Evolutionary conservation across 2,113 vertebrate species (phyloP).

Genomic region (Megaceryle torquata): DNA sequence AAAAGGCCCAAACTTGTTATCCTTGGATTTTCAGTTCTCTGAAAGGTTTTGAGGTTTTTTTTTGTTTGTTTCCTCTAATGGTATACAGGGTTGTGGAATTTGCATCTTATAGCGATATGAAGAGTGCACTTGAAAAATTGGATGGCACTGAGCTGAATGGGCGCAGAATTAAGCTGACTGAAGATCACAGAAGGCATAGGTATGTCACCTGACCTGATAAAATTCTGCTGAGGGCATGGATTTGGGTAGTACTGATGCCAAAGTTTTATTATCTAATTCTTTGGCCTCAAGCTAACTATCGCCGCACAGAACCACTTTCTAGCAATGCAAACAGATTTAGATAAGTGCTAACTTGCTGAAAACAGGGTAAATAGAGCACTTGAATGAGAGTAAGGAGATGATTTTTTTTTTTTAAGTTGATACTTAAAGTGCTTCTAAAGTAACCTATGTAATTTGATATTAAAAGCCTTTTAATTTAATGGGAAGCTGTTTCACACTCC

Average conservation of each 20-base stretch:
- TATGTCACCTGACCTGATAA: conserved; percentile 45
- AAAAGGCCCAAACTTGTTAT: not conserved
- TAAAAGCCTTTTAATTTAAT: not conserved
- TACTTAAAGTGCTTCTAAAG: not conserved
- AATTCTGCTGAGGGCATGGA: not conserved
- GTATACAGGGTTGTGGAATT: conserved; percentile 88
- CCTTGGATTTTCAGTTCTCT: not conserved
- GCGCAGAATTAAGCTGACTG: conserved; percentile 87
- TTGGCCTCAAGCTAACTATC: not conserved
- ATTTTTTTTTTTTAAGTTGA: not conserved
- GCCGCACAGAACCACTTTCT: not conserved
- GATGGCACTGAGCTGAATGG: conserved; percentile 90
- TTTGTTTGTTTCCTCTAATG: not conserved
- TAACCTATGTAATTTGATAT: not conserved
- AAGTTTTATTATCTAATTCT: not conserved
- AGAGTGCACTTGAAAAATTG: conserved; percentile 89
- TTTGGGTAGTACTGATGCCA: not conserved
- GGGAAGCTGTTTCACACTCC: not conserved
- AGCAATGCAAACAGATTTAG: conserved; percentile 9
- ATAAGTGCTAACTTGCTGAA: not conserved
- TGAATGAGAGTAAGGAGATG: not conserved
- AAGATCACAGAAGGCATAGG: conserved; percentile 87
- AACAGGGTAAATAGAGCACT: not conserved
- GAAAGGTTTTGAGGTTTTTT: not conserved
- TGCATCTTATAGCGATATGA: conserved; percentile 90